Evolutionary conservation across 2,888 invertebrate genomes (phyloP).

Genomic region (Arge pagana): DNA sequence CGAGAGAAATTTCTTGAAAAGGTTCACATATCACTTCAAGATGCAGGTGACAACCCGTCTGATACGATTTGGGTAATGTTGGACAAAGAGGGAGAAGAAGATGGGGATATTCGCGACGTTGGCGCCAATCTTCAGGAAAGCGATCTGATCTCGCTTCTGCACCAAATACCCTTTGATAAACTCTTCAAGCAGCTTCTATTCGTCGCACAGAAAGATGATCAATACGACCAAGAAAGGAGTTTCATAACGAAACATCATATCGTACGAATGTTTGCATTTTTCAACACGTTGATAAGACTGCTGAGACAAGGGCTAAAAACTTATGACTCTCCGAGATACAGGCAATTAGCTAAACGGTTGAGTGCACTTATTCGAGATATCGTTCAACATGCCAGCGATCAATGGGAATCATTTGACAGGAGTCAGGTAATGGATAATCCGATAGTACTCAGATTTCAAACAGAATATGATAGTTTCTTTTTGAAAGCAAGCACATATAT

Average conservation of each 20-base stretch:
- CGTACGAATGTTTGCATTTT: constrained; percentile 71
- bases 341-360: constrained; percentile 72
- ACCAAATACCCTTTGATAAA: constrained; percentile 74
- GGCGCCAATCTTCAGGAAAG: constrained; percentile 69
- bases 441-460: constrained; percentile 65
- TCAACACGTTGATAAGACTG: constrained; percentile 67
- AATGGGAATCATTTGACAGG: constrained; percentile 65
- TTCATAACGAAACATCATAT: constrained; percentile 67
- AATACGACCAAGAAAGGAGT: constrained; percentile 60
- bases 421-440: constrained; percentile 56
- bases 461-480: constrained; percentile 77
- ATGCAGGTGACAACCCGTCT: constrained; percentile 44
- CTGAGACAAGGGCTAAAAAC: constrained; percentile 70
- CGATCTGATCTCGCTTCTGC: constrained; percentile 75
- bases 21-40: constrained; percentile 51
- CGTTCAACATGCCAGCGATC: constrained; percentile 75
- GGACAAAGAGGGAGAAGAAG: constrained; percentile 84
- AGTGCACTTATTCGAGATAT: constrained; percentile 72
- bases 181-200: constrained; percentile 65
- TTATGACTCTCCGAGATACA: constrained; percentile 68
- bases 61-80: constrained; percentile 73
- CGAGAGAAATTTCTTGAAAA: constrained; percentile 73
- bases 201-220: constrained; percentile 52
- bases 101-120: constrained; percentile 66
- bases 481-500: constrained; percentile 71